phyloP scores from a whole-genome alignment of 2,113 vertebrate species.

The Catagonus wagneri region DNA sequence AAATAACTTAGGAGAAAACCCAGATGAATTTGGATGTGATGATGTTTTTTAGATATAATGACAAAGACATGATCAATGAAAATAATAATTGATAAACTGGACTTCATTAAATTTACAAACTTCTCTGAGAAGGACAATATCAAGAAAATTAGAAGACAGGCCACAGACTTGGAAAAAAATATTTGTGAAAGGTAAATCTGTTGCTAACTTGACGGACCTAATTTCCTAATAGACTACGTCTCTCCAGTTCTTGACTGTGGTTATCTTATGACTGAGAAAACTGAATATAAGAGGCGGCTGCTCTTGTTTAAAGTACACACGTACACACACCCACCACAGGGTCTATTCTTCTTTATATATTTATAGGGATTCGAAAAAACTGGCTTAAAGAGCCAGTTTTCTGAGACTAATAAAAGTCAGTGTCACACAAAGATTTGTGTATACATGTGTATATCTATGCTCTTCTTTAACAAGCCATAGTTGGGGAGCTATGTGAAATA shows the following conservation, averaged over 20 bases:
- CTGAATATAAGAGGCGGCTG: background rate
- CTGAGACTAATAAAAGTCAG: background rate
- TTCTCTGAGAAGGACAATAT: background rate
- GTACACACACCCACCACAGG: background rate
- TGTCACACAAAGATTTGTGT: background rate
- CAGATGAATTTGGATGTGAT: background rate
- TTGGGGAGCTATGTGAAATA: background rate
- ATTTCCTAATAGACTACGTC: background rate
- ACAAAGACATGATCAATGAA: background rate
- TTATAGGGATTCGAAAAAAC: background rate
- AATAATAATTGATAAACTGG: background rate
- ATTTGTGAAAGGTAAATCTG: background rate
- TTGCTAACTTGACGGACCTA: background rate
- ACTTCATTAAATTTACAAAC: background rate
- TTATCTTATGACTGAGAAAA: conserved; percentile 9
- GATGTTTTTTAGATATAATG: background rate
- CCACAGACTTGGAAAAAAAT: background rate
- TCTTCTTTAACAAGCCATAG: background rate
- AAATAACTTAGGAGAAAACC: background rate
- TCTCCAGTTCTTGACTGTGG: background rate
- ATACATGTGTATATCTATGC: background rate
- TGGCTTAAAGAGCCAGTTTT: background rate
- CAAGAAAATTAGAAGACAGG: background rate
- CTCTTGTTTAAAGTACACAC: background rate
- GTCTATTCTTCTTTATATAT: background rate